Evolutionary conservation across 1,140 invertebrate species (phyloP).

Genomic region (Drosophila varians): DNA sequence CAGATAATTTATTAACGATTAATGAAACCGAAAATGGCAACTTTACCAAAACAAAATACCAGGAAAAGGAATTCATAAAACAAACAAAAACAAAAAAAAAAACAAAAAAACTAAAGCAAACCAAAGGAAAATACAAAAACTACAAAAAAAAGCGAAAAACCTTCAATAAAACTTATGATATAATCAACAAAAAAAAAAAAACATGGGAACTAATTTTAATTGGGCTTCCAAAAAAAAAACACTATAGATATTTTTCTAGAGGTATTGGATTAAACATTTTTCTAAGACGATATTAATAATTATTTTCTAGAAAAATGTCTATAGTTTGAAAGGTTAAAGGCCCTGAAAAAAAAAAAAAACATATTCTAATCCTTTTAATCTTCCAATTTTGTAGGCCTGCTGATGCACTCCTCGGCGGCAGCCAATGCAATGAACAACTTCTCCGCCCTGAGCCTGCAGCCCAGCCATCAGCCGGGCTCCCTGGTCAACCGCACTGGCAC

Average conservation of each 20-base stretch:
- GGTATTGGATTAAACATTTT: too few species aligned
- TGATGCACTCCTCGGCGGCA: constrained; percentile 57
- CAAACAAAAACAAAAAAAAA: constrained; percentile 50
- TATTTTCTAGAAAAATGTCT: not conserved
- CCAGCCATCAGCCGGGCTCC: constrained; percentile 25
- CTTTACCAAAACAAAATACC: constrained; percentile 44
- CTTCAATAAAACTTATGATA: constrained; percentile 83
- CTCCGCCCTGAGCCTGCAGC: constrained; percentile 62
- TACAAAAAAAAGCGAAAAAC: constrained; percentile 65
- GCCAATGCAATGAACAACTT: constrained; percentile 70
- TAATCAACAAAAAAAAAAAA: constrained; percentile 83
- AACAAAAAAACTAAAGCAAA: constrained; percentile 44
- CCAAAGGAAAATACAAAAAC: constrained; percentile 42
- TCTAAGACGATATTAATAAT: not conserved
- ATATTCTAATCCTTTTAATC: not conserved
- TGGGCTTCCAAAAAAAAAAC: not conserved
- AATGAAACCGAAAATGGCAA: constrained; percentile 44
- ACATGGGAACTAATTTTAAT: constrained; percentile 9
- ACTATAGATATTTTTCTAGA: too few species aligned
- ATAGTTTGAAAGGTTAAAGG: not conserved
- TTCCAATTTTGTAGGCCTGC: constrained; percentile 53
- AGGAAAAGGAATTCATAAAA: constrained; percentile 47
- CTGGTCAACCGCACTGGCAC: constrained; percentile 18
- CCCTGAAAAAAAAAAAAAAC: too few species aligned
- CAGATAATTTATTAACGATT: constrained; percentile 77